Evolutionary conservation across 2,113 vertebrate species (phyloP).

Genomic region (Actinemys pallida): DNA sequence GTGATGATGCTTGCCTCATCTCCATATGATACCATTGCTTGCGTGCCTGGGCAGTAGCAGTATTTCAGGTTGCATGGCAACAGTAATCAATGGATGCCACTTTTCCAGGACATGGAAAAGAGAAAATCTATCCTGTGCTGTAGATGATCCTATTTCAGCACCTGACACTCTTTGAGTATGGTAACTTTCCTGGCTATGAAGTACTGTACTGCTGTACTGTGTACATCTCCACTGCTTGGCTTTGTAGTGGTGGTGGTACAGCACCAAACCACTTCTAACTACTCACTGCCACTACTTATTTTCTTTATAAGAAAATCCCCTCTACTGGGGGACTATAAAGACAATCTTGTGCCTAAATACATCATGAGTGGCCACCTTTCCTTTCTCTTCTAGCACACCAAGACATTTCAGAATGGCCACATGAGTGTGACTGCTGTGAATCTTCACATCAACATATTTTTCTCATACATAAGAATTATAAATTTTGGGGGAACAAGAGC

Average conservation of each 20-base stretch:
- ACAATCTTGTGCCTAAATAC: too few relatives aligned
- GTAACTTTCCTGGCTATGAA: neutral
- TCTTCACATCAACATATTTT: neutral
- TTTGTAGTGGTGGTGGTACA: neutral
- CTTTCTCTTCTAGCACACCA: neutral
- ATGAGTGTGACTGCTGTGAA: accelerated
- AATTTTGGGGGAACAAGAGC: neutral
- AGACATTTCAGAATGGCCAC: accelerated
- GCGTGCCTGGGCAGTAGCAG: neutral
- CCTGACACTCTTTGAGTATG: neutral
- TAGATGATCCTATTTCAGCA: neutral
- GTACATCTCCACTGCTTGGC: neutral
- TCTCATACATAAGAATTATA: neutral
- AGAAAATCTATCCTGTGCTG: neutral
- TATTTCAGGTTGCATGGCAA: neutral
- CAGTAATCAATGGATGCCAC: neutral
- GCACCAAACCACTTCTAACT: neutral
- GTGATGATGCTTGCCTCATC: neutral
- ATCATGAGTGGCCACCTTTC: too few relatives aligned
- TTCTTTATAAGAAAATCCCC: too few relatives aligned
- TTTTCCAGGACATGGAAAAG: neutral
- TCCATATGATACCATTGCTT: neutral
- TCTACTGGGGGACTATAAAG: too few relatives aligned
- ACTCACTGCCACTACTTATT: too few relatives aligned
- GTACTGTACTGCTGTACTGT: neutral